Percentiles rank a stretch among this genome's conserved stretches.
Evolutionary conservation across 2,888 invertebrate species (phyloP).

Genomic region (Endomychus coccineus): DNA sequence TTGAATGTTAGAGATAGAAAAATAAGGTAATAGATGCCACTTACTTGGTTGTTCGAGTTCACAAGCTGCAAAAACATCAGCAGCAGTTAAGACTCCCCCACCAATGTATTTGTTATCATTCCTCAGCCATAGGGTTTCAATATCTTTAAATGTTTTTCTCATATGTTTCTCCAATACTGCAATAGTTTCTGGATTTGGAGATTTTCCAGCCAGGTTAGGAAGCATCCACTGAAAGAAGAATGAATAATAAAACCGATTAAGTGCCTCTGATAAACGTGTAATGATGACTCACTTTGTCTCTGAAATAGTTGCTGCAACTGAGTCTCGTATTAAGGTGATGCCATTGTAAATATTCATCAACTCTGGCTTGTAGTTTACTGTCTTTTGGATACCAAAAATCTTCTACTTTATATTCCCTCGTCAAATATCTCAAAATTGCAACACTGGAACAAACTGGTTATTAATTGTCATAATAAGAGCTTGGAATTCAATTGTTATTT

Average conservation of each 20-base stretch:
- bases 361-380: conserved; percentile 51
- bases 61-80: conserved; percentile 67
- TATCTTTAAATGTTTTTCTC: conserved; percentile 49
- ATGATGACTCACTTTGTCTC: conserved; percentile 22
- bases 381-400: conserved; percentile 62
- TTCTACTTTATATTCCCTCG: conserved; percentile 48
- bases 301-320: conserved; percentile 54
- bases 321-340: conserved; percentile 61
- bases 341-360: conserved; percentile 72
- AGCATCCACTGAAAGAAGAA: conserved; percentile 41
- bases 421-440: conserved; percentile 63
- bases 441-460: conserved; percentile 46
- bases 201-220: conserved; percentile 47
- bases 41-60: conserved; percentile 72
- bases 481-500: too few relatives aligned
- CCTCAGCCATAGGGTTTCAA: conserved; percentile 49
- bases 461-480: conserved; percentile 1
- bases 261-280: too few relatives aligned
- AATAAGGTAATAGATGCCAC: conserved; percentile 26
- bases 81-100: conserved; percentile 58
- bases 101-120: conserved; percentile 48
- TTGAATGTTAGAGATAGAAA: not conserved
- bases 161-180: conserved; percentile 44
- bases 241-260: too few relatives aligned
- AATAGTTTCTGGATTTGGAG: conserved; percentile 41